Evolutionary conservation across 2,797 vertebrate species (phyloP), one percentile per base, ranked within the genome.

Genomic region (Parauchenoglanis punctatus): DNA sequence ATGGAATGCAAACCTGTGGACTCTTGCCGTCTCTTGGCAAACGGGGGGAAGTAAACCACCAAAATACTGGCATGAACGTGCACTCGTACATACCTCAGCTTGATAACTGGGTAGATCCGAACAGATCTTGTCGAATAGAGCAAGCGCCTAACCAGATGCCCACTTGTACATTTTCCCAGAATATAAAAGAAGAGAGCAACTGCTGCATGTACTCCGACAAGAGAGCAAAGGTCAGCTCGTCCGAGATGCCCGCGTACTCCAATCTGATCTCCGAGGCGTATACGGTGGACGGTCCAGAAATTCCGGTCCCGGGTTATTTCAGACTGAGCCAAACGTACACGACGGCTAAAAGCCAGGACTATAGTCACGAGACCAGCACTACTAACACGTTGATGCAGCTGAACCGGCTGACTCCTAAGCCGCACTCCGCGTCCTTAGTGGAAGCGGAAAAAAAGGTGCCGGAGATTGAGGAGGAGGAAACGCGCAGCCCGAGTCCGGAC

Each of bases 1-100:
- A 99, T 96, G 98, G 98, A 97, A 98, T 99, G 98, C 98, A 99
- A 97, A 98, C 98, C 97, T 99, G 98, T 98, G 98, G 98, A 98
- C 97, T 99, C 91, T 96, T 99, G 95, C 98, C 98, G 96, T 97
- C 98, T 96, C 97, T 99, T 95, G 97, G 97, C 95, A 99, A 99
- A 96, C 97, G 98, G 96, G 96, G 95, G 91, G 98, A 99, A 95
- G 96, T 97, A 95, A 97, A 95, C 96, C 98, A 99, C 96, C 98
- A 98, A 97, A 98, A 97, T 94, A 96, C 98, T 97, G 97, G 96
- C 97, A 98, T 98, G 97, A 99, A 97, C 93, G 97, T 99, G 93
- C 98, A 98, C 96, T 96, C 98, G 90, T 99, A 99, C 96, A 97
- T 99, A 97, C 97, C 98, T 97, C 98, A 97, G 93, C 96, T 98